phyloP scores from a whole-genome alignment of 2,113 vertebrate genomes.

The Glaucomys volans region DNA sequence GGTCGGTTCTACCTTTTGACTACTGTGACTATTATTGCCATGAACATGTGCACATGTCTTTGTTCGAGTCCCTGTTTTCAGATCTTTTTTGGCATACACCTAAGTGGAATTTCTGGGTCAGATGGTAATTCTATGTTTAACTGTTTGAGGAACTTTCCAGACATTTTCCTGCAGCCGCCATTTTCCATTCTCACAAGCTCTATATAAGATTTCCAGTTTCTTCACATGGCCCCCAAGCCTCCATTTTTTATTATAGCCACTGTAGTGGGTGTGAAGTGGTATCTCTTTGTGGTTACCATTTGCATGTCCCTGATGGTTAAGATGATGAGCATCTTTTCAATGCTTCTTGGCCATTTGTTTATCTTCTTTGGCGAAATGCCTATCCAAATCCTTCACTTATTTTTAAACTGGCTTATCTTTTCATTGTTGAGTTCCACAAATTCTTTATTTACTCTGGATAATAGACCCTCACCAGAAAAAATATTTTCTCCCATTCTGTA shows the following conservation, averaged over 20 bases:
- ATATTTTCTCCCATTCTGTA: background rate
- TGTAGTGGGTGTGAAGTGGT: background rate
- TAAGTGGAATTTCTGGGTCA: background rate
- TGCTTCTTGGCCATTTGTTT: too few species aligned
- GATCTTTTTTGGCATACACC: background rate
- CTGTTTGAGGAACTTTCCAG: background rate
- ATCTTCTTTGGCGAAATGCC: background rate
- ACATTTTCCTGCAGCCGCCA: background rate
- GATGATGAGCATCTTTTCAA: background rate
- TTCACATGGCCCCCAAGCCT: background rate
- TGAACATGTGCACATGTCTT: background rate
- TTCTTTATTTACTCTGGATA: background rate
- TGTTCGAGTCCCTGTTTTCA: background rate
- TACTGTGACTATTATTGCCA: background rate
- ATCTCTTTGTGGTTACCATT: background rate
- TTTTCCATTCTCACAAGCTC: background rate
- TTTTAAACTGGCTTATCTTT: background rate
- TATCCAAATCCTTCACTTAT: background rate
- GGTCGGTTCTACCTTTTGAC: background rate
- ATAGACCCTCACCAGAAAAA: background rate
- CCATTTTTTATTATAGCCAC: background rate
- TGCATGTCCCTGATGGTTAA: background rate
- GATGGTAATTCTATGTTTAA: background rate
- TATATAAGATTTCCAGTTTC: background rate
- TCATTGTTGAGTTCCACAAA: background rate